A percentile compares a stretch with the other conserved stretches of the same genome.
phyloP scores from a whole-genome alignment of 2,888 invertebrate genomes.

The Eulithis prunata region DNA sequence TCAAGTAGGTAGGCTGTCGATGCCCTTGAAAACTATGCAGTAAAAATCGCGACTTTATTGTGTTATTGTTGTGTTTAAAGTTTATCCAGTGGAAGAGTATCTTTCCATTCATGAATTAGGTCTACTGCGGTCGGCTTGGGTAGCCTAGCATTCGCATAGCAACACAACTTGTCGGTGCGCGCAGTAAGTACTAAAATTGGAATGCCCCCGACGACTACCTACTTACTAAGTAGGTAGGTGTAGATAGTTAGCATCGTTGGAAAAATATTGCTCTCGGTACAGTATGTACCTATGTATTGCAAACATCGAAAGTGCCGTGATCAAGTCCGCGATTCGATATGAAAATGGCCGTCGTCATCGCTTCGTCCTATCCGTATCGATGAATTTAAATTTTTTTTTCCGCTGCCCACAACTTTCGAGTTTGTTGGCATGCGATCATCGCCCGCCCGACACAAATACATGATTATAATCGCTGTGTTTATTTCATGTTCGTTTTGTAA shows the following conservation, averaged over 20 bases:
- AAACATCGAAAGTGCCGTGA: constrained; percentile 58
- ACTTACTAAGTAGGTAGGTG: constrained; percentile 18
- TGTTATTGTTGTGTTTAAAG: constrained; percentile 54
- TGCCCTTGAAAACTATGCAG: constrained; percentile 85
- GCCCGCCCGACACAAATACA: constrained; percentile 47
- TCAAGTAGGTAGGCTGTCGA: constrained; percentile 55
- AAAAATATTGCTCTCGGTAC: constrained; percentile 61
- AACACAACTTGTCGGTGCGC: constrained; percentile 58
- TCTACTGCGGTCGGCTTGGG: constrained; percentile 49
- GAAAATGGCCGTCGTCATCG: constrained; percentile 53
- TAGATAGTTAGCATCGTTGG: constrained; percentile 52
- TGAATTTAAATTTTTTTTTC: constrained; percentile 43
- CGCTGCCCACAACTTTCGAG: constrained; percentile 47
- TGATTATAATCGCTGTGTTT: constrained; percentile 40
- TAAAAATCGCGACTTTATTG: constrained; percentile 73
- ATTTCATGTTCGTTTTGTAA: constrained; percentile 38
- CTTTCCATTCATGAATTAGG: constrained; percentile 59
- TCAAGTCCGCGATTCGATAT: constrained; percentile 52
- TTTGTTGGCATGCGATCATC: constrained; percentile 45
- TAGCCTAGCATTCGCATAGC: constrained; percentile 60
- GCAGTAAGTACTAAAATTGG: constrained; percentile 74
- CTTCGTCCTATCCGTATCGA: constrained; percentile 41
- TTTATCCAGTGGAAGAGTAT: constrained; percentile 55
- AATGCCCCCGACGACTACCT: constrained; percentile 65
- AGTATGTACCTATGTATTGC: constrained; percentile 18